Percentiles rank a stretch among this genome's conserved stretches.
These are phyloP conservation scores for Potorous gilbertii DNA, from an alignment of 2,797 vertebrate species.

Conservation along the genomic window DNA sequence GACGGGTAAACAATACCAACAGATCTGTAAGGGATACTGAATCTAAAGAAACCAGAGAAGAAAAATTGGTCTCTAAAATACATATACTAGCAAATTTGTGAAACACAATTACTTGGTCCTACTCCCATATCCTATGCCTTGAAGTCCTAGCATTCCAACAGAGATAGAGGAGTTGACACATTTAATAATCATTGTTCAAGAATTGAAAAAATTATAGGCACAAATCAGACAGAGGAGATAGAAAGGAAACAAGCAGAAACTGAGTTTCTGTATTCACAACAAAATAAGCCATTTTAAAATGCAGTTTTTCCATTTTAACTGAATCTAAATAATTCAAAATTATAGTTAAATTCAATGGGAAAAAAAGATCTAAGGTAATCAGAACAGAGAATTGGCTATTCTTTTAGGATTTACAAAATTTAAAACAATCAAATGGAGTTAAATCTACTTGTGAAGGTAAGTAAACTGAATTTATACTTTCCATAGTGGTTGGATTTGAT, in stretches of 20 bases:
- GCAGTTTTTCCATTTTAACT: background rate
- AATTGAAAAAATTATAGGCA: constrained; percentile 9
- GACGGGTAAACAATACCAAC: constrained; percentile 89
- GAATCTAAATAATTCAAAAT: background rate
- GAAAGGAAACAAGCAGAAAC: background rate
- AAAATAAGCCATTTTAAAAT: background rate
- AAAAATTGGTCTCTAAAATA: constrained; percentile 24
- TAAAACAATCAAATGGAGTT: constrained; percentile 34
- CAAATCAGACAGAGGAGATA: background rate
- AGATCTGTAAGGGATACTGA: constrained; percentile 89
- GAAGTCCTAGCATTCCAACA: background rate
- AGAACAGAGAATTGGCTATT: background rate
- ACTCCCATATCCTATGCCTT: background rate
- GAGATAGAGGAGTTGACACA: background rate
- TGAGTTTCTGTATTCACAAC: background rate
- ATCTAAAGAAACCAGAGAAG: constrained; percentile 79
- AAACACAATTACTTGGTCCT: background rate
- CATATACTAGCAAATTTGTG: background rate
- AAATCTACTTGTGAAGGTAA: background rate
- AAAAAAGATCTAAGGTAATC: background rate
- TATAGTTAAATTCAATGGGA: background rate
- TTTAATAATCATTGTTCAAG: background rate
- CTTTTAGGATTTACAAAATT: constrained; percentile 14
- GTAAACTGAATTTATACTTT: background rate
- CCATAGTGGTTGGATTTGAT: background rate